A percentile compares a stretch with the other conserved stretches of the same genome.
These are phyloP conservation scores for Meganola albula DNA, from an alignment of 2,888 invertebrate species.

Conservation along the genomic window DNA sequence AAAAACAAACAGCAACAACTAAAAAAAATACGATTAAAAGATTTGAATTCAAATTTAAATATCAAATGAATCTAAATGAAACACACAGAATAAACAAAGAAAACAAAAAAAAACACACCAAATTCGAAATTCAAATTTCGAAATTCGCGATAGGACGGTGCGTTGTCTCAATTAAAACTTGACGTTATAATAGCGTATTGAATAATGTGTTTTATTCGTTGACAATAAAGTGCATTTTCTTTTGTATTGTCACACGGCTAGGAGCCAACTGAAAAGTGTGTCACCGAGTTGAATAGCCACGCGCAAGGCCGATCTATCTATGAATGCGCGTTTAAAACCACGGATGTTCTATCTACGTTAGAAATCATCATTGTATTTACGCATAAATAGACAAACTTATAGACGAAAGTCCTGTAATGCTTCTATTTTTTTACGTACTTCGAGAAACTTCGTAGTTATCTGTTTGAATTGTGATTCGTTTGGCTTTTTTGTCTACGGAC, in stretches of 20 bases:
- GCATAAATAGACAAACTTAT: constrained; percentile 14
- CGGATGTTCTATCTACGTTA: constrained; percentile 49
- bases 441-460: too few relatives aligned
- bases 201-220: constrained; percentile 20
- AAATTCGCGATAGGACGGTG: constrained; percentile 61
- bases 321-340: constrained; percentile 64
- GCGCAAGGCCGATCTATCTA: constrained; percentile 72
- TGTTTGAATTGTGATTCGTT: too few relatives aligned
- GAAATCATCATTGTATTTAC: constrained; percentile 25
- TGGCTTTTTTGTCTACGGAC: too few relatives aligned
- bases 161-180: constrained; percentile 55
- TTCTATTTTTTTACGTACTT: too few relatives aligned
- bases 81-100: too few relatives aligned
- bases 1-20: too few relatives aligned
- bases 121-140: constrained; percentile 61
- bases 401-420: too few relatives aligned
- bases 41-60: too few relatives aligned
- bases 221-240: constrained; percentile 42
- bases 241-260: constrained; percentile 48
- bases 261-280: constrained; percentile 74
- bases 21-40: too few relatives aligned
- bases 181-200: constrained; percentile 15
- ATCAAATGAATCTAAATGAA: too few relatives aligned
- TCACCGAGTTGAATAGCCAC: constrained; percentile 74
- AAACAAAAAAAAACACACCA: too few relatives aligned